Percentiles rank a stretch among this genome's conserved stretches.
These are phyloP conservation scores for Tinea trinotella DNA, from an alignment of 2,888 invertebrate species.

Conservation along the genomic window DNA sequence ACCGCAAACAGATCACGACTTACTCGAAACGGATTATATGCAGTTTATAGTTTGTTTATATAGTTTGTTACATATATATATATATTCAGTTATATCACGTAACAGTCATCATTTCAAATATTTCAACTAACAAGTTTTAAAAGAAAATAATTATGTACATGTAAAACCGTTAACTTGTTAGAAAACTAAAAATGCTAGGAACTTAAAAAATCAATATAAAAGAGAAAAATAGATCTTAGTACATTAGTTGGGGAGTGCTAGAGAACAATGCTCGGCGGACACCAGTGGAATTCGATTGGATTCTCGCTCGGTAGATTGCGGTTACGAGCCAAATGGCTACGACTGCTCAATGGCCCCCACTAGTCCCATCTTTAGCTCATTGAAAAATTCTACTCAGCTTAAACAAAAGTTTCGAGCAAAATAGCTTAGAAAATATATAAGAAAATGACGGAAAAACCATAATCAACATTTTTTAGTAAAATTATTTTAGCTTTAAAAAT, in stretches of 20 bases:
- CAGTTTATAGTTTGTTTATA: no score
- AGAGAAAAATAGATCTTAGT: neutral
- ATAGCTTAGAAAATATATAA: neutral
- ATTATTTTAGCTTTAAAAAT: neutral
- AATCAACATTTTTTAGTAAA: no score
- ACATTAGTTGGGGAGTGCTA: neutral
- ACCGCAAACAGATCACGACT: conserved; percentile 5
- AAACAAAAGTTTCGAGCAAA: neutral
- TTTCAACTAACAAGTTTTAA: no score
- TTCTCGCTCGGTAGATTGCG: neutral
- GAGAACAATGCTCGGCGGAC: conserved; percentile 8
- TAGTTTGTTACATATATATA: no score
- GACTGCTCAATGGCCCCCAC: conserved; percentile 11
- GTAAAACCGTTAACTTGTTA: no score
- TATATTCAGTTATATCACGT: no score
- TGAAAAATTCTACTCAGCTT: neutral
- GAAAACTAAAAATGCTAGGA: no score
- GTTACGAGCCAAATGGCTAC: neutral
- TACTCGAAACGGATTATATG: no score
- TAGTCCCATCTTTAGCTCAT: neutral
- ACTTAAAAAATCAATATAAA: neutral
- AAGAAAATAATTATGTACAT: no score
- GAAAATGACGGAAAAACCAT: no score
- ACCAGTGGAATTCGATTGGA: conserved; percentile 4
- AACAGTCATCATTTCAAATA: no score